Percentiles rank a stretch among this genome's conserved stretches.
Conservation (phyloP, 2,888 invertebrate genomes). For the Lagria hirta region DNA sequence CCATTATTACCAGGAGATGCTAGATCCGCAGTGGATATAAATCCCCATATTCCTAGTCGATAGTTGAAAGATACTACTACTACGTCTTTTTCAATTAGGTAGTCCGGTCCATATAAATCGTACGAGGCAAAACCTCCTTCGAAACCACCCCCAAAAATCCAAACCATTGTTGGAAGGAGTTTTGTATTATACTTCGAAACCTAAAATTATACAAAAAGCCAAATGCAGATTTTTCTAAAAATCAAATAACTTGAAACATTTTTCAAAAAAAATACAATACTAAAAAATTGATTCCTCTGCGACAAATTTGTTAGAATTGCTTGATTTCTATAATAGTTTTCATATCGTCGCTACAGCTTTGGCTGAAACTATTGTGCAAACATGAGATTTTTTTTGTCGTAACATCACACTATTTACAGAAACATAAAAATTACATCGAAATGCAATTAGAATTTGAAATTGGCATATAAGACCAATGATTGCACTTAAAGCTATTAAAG, state of each 20-base stretch:
- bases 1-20: slow-evolving; percentile 40
- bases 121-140: slow-evolving; percentile 36
- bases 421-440: no score
- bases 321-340: no score
- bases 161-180: slow-evolving; percentile 42
- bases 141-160: slow-evolving; percentile 43
- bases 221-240: slow-evolving; percentile 1
- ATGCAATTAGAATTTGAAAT: no score
- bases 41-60: slow-evolving; percentile 45
- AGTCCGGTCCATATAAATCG: slow-evolving; percentile 38
- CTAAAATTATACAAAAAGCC: slow-evolving; percentile 1
- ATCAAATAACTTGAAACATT: no score
- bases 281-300: no score
- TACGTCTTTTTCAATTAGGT: slow-evolving; percentile 41
- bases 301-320: no score
- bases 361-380: no score
- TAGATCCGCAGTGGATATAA: slow-evolving; percentile 39
- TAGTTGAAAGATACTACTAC: slow-evolving; percentile 43
- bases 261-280: no score
- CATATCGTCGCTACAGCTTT: no score
- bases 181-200: neutral
- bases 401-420: no score
- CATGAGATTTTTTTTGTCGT: no score
- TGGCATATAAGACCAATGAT: no score
- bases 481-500: neutral